These are phyloP conservation scores for Pyrocoelia pectoralis DNA, from an alignment of 2,888 invertebrate species.

Conservation along the genomic window DNA sequence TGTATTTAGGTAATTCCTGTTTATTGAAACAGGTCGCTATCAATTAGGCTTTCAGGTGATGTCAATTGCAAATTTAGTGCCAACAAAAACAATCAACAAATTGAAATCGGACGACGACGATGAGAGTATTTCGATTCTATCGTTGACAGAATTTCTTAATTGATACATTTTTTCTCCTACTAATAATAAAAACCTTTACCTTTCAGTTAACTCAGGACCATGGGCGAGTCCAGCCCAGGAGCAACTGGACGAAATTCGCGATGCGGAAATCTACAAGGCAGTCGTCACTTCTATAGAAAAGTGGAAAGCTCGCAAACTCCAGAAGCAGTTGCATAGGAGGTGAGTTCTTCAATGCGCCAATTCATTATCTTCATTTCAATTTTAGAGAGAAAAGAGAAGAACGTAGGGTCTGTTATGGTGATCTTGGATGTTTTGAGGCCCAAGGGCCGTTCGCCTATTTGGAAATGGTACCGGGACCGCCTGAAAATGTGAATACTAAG, in stretches of 20 bases:
- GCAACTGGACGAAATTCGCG: slow-evolving; percentile 74
- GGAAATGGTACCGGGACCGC: slow-evolving; percentile 86
- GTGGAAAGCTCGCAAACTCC: slow-evolving; percentile 69
- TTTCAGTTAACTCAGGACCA: slow-evolving; percentile 29
- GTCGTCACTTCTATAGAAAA: slow-evolving; percentile 76
- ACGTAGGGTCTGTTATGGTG: slow-evolving; percentile 82
- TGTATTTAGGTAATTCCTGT: too few species aligned
- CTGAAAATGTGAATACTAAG: slow-evolving; percentile 86
- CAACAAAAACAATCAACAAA: too few species aligned
- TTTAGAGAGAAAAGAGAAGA: slow-evolving; percentile 78
- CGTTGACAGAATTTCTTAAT: too few species aligned
- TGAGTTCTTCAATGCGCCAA: background rate
- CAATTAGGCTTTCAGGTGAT: too few species aligned
- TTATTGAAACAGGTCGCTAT: too few species aligned
- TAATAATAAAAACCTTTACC: background rate
- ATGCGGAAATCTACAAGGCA: slow-evolving; percentile 75
- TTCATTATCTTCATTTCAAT: background rate
- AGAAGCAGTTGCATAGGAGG: slow-evolving; percentile 53
- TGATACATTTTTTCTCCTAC: too few species aligned
- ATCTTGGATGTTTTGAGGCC: slow-evolving; percentile 92
- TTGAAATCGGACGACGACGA: too few species aligned
- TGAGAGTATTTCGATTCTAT: too few species aligned
- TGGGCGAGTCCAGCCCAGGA: slow-evolving; percentile 66
- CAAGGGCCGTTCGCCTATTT: slow-evolving; percentile 89
- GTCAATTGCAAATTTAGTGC: too few species aligned